Base-by-base conservation (phyloP, 1,140 invertebrate genomes). In the Doryteuthis pealeii region DNA sequence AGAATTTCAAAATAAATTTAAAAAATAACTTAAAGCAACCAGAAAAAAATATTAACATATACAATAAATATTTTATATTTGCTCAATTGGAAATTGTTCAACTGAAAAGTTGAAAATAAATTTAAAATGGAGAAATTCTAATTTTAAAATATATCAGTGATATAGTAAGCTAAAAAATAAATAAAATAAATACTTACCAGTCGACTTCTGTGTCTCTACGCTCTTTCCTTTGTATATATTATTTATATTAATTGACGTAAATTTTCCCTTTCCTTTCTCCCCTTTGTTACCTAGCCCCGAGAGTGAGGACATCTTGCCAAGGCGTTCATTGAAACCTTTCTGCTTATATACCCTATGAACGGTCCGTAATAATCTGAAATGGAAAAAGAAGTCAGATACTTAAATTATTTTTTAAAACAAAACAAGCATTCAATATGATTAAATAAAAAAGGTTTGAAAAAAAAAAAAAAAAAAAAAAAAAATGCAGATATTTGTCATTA, bases 191-290 rank as follows among this genome's bases (percentile, higher is more conserved):
- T 62, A 73, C 80, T 85, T 86, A 89, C 89, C 88, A 75, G 87
- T 78, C 74, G 86, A 85, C 83, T 89, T 89, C 72, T 86, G 88
- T 80, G 87, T 86, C 82, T 89, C 87, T 76, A 88, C 85, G 84
- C 84, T 88, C 77, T 87, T 88, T 90, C 97, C 93, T 90, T 94
- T 94, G 89, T 96, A 97, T 88, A 97, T 92, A 91, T 91, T 96
- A 93, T 98, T 98, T 92, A 98, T 97, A 91, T 98, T 95, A 90
- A 97, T 92, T 88, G 95, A 93, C 90, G 95, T 94, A 91, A 93
- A 98, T 91, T 96, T 97, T 89, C 92, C 92, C 92, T 96, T 96
- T 91, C 92, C 92, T 93, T 95, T 94, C 93, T 95, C 94, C 93
- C 93, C 94, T 92, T 93, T 93, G 89, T 91, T 90, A 90, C 90